These are phyloP conservation scores for Percopsis transmontana DNA, from an alignment of 2,113 vertebrate genomes.

Conservation along the genomic window DNA sequence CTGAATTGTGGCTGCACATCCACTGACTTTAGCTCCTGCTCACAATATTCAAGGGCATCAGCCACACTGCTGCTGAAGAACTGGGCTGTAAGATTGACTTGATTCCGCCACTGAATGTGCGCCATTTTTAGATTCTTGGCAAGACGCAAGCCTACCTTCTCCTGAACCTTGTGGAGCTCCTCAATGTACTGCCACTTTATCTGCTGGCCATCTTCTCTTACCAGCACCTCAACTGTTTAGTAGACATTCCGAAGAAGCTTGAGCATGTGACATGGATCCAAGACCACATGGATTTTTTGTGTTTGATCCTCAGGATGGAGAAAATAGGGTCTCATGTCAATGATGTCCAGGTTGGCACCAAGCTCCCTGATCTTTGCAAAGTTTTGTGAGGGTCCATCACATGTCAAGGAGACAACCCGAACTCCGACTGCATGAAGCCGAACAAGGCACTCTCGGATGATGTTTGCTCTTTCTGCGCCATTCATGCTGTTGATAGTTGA, in stretches of 20 bases:
- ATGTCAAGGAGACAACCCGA: slow-evolving; percentile 10
- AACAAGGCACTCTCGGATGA: slow-evolving; percentile 11
- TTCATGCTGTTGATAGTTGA: no score
- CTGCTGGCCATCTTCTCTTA: neutral
- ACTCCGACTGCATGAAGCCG: slow-evolving; percentile 16
- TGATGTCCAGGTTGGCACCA: slow-evolving; percentile 4
- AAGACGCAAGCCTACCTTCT: slow-evolving; percentile 16
- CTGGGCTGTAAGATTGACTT: no score
- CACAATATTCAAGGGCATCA: no score
- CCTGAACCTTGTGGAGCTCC: slow-evolving; percentile 17
- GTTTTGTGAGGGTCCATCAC: slow-evolving; percentile 20
- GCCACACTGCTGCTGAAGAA: no score
- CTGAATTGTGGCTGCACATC: no score
- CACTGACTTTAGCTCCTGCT: no score
- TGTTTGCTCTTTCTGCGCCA: neutral
- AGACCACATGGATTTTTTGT: neutral
- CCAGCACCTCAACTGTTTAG: neutral
- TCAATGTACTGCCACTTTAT: slow-evolving; percentile 22
- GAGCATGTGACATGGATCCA: slow-evolving; percentile 22
- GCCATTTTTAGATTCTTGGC: slow-evolving; percentile 20
- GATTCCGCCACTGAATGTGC: no score
- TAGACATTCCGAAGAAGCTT: slow-evolving; percentile 13
- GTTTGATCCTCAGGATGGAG: slow-evolving; percentile 1
- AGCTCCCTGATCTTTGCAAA: slow-evolving; percentile 14
- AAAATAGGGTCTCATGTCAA: slow-evolving; percentile 15